Conservation (phyloP, 2,888 invertebrate genomes). For the Heterodera filipjevi region DNA sequence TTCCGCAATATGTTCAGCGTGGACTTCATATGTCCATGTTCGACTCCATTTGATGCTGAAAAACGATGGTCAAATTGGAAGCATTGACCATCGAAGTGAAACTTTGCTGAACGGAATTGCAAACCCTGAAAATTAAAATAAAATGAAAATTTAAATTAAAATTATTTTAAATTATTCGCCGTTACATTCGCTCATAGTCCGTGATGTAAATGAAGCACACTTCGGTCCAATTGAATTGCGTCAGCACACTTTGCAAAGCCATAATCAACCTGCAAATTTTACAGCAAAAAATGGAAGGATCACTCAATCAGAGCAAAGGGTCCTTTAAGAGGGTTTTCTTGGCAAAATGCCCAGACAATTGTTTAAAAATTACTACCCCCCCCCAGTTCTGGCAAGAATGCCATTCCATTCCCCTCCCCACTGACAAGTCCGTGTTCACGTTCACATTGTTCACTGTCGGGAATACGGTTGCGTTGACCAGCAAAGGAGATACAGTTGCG, state of each 20-base stretch:
- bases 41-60: constrained; percentile 42
- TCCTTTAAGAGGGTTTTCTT: no score
- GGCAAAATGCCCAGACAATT: no score
- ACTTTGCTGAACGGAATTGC: constrained; percentile 42
- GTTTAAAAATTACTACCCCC: no score
- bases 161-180: not conserved
- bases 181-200: constrained; percentile 26
- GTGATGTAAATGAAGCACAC: constrained; percentile 51
- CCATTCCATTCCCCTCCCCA: not conserved
- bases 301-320: no score
- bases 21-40: constrained; percentile 40
- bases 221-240: constrained; percentile 49
- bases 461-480: constrained; percentile 38
- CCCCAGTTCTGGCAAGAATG: no score
- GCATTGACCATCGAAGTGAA: constrained; percentile 18
- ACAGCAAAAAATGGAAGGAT: no score
- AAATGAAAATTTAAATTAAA: constrained; percentile 1
- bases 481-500: constrained; percentile 38
- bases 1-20: constrained; percentile 36
- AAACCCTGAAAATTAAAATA: constrained; percentile 24
- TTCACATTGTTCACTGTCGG: constrained; percentile 42
- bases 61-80: constrained; percentile 42
- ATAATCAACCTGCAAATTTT: constrained; percentile 35
- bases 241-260: constrained; percentile 39
- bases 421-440: constrained; percentile 32